Evolutionary conservation across 2,113 vertebrate genomes (phyloP).

Genomic region (Scytalopus superciliaris): DNA sequence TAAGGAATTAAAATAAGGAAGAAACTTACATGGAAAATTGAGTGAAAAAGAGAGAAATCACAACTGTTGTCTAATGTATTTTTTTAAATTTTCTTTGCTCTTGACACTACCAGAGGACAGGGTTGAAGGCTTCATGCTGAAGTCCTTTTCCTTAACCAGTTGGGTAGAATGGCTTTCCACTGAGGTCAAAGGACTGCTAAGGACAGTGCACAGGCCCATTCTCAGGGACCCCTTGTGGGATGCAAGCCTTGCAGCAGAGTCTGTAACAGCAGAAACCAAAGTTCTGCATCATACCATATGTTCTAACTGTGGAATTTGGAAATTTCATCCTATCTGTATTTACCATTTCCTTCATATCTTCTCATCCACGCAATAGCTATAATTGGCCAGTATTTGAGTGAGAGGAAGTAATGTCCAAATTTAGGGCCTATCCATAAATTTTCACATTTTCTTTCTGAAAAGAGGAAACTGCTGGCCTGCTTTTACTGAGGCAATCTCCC

Average conservation of each 20-base stretch:
- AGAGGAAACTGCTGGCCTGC: not conserved
- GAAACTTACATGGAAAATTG: not conserved
- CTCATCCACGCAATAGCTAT: not conserved
- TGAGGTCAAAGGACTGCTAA: not conserved
- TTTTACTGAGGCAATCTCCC: not conserved
- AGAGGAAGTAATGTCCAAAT: not conserved
- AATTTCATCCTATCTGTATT: not conserved
- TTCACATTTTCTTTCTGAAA: not conserved
- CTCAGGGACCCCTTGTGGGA: not conserved
- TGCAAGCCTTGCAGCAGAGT: not conserved
- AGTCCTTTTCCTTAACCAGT: not conserved
- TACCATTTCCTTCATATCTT: not conserved
- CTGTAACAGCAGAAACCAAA: not conserved
- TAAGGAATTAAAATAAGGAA: not conserved
- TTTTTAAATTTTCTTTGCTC: not conserved
- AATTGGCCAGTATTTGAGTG: not conserved
- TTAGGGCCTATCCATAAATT: not conserved
- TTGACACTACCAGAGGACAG: rapidly evolving
- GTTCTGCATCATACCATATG: not conserved
- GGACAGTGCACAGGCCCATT: not conserved
- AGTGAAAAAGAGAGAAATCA: not conserved
- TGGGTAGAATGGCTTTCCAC: not conserved
- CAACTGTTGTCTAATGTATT: not conserved
- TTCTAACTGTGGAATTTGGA: not conserved
- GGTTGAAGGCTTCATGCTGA: not conserved